Evolutionary conservation across 2,797 vertebrate species (phyloP), one percentile per base, ranked within the genome.

Genomic region (Acrossocheilus wenchowensis): DNA sequence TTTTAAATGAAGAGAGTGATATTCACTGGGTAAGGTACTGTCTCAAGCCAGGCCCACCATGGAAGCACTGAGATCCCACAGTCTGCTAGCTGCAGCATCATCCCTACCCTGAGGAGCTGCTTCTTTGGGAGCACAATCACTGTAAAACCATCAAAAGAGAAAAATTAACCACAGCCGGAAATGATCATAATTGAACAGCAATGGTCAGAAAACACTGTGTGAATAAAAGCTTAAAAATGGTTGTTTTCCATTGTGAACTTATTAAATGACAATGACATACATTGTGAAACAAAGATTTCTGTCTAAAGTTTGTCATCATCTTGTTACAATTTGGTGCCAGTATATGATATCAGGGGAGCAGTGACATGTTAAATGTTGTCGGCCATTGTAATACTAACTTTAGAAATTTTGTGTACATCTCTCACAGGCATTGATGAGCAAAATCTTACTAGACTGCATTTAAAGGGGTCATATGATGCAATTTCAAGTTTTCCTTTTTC

Each of bases 31-130:
- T 52, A 73, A 73, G 48, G 43, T 45, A n/a, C 57, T 62, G 78
- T 74, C 83, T 92, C 90, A 95, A 14, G 86, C 87, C 85, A 95
- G 90, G 62, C 93, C 92, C 6, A 95, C 94, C 94, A 95, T 94
- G 69, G 93, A 93, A 9, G 91, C 86, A 62, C 95, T 96, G 82
- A 96, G 89, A 64, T 95, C 93, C 95, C 95, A 96, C 57, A 96
- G 93, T 89, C 66, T 93, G 87, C 89, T 92, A 66, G 95, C 95
- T 19, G 90, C 86, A 0, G 81, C 89, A 7, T 94, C 93, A 86
- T 96, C 93, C 81, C 85, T 88, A 62, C 91, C 95, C 79, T 94
- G 94, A 2, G 94, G 92, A 1, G 94, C 94, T 0, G 92, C 57
- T 10, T 81, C 86, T 89, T 94, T 94, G 39, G 80, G 85, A 36